These are phyloP conservation scores for Charadrius vociferus DNA, from an alignment of 2,113 vertebrate genomes.

Conservation along the genomic window DNA sequence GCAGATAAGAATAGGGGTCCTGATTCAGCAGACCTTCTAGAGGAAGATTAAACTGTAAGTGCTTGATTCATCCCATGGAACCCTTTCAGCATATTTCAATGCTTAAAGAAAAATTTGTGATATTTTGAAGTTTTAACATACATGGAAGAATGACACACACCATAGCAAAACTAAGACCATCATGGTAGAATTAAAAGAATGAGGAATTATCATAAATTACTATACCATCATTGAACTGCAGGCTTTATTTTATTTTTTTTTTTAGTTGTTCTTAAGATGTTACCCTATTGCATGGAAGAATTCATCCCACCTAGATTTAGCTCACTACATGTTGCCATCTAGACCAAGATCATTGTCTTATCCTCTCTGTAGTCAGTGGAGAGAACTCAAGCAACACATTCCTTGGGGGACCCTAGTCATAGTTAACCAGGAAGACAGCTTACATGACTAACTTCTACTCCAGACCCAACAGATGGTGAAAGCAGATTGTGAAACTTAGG, in stretches of 20 bases:
- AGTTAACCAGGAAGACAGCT: not conserved
- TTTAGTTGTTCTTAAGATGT: not conserved
- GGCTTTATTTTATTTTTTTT: too few species aligned
- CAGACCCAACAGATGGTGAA: not conserved
- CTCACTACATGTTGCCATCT: not conserved
- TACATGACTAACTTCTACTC: not conserved
- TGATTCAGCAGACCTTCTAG: not conserved
- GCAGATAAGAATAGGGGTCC: not conserved
- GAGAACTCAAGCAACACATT: not conserved
- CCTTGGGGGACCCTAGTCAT: rapidly evolving
- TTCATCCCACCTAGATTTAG: not conserved
- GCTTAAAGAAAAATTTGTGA: not conserved
- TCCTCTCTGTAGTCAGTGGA: not conserved
- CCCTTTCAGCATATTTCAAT: not conserved
- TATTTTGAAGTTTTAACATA: not conserved
- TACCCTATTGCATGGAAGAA: not conserved
- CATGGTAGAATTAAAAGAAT: not conserved
- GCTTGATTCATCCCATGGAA: not conserved
- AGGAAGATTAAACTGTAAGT: not conserved
- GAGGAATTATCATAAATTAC: not conserved
- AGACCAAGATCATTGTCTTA: not conserved
- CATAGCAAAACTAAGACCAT: not conserved
- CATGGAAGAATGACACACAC: not conserved
- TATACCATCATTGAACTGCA: not conserved
- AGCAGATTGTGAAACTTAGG: not conserved